Evolutionary conservation across 1,140 invertebrate genomes (phyloP).

Genomic region (Lucilia sericata): DNA sequence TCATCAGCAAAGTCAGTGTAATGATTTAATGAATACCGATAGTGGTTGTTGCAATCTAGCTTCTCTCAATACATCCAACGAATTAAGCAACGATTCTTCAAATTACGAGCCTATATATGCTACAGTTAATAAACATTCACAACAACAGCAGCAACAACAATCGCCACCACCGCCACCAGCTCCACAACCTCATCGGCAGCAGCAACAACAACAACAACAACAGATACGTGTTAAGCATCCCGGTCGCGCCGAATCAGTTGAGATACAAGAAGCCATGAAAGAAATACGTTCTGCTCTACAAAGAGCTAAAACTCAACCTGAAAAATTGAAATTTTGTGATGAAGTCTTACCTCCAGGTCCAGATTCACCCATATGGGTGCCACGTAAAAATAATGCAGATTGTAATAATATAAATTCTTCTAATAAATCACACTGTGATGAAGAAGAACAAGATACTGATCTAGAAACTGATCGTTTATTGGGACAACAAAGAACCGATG

Average conservation of each 20-base stretch:
- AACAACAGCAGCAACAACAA: conserved; percentile 45
- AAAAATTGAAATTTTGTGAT: conserved; percentile 64
- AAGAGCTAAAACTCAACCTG: conserved; percentile 72
- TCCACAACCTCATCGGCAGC: conserved; percentile 45
- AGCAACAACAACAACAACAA: conserved; percentile 33
- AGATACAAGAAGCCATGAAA: conserved; percentile 80
- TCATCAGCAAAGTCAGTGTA: conserved; percentile 40
- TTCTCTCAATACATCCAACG: conserved; percentile 37
- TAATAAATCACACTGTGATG: conserved; percentile 51
- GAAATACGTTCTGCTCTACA: conserved; percentile 85
- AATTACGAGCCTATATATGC: conserved; percentile 49
- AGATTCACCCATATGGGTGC: conserved; percentile 65
- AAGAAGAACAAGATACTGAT: conserved; percentile 88
- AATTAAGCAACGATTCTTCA: conserved; percentile 45
- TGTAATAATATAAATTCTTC: conserved; percentile 13
- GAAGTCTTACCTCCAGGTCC: conserved; percentile 60
- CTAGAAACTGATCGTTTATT: conserved; percentile 89
- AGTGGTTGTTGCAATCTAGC: conserved; percentile 45
- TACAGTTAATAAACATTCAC: conserved; percentile 49
- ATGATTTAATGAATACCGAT: conserved; percentile 44
- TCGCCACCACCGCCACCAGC: conserved; percentile 53
- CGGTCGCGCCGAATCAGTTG: conserved; percentile 50
- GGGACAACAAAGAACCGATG: conserved; percentile 88
- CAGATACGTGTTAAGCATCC: conserved; percentile 54
- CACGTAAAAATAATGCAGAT: conserved; percentile 53